These are phyloP conservation scores for Pristionchus pacificus DNA, from an alignment of 1,140 invertebrate genomes.

Conservation along the genomic window DNA sequence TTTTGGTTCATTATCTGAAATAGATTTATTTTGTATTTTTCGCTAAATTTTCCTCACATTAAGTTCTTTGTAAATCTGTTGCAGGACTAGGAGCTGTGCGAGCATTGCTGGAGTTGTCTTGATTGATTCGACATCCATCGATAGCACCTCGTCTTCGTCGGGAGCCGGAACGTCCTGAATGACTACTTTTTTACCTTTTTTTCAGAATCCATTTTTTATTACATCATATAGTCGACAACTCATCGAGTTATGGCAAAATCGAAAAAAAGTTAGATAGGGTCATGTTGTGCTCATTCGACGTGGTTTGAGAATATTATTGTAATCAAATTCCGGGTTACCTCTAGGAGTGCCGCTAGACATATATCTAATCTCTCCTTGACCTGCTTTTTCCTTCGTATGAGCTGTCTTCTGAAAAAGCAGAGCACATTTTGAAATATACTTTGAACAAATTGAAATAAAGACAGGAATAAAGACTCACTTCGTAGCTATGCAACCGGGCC, in stretches of 20 bases:
- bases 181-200: background rate
- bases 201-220: background rate
- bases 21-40: background rate
- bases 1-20: slow-evolving; percentile 30
- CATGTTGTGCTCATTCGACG: no score
- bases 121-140: background rate
- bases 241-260: background rate
- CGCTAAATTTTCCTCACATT: slow-evolving; percentile 8
- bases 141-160: slow-evolving; percentile 3
- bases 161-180: slow-evolving; percentile 12
- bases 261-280: no score
- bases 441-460: no score
- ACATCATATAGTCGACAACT: no score
- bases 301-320: background rate
- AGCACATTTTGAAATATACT: no score
- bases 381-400: slow-evolving; percentile 11
- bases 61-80: slow-evolving; percentile 32
- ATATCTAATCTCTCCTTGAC: slow-evolving; percentile 6
- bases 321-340: background rate
- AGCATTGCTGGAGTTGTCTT: slow-evolving; percentile 13
- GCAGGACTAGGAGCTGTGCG: slow-evolving; percentile 33
- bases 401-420: slow-evolving; percentile 6
- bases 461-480: no score
- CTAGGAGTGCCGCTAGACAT: background rate
- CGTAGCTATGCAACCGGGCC: slow-evolving; percentile 29